Conservation (phyloP, 2,888 invertebrate species). For the Drosophila koepferae region DNA sequence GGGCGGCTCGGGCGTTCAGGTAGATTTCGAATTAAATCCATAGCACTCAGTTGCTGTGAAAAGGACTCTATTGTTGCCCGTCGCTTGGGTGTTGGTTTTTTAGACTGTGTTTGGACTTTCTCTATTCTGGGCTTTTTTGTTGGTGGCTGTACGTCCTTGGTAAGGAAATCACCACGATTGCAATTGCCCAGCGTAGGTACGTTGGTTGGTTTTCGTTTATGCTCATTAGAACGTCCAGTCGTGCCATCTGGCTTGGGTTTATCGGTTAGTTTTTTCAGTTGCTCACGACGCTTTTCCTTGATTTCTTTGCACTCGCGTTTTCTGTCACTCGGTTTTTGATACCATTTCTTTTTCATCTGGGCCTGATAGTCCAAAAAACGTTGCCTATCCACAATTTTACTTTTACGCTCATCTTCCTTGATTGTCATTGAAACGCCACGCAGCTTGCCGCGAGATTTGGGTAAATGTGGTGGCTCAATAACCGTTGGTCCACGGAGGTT, state of each 20-base stretch:
- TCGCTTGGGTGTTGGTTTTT: conserved; percentile 14
- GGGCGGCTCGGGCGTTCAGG: conserved; percentile 22
- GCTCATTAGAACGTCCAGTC: background rate
- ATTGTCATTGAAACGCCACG: conserved; percentile 68
- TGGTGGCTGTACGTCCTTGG: conserved; percentile 66
- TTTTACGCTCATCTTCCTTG: conserved; percentile 17
- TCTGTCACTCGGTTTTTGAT: conserved; percentile 70
- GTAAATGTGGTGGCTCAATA: conserved; percentile 77
- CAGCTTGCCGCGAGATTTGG: conserved; percentile 75
- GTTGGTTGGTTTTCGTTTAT: conserved; percentile 41
- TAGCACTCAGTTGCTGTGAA: conserved; percentile 48
- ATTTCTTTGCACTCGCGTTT: conserved; percentile 52
- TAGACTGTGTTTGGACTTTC: background rate
- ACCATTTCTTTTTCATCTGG: conserved; percentile 77
- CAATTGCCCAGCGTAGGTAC: conserved; percentile 85
- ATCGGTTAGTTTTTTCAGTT: conserved; percentile 75
- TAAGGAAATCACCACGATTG: conserved; percentile 87
- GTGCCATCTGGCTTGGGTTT: conserved; percentile 33
- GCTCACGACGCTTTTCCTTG: conserved; percentile 75
- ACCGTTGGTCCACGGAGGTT: conserved; percentile 58
- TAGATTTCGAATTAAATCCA: conserved; percentile 28
- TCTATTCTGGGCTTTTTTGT: conserved; percentile 49
- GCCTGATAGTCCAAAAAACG: conserved; percentile 29
- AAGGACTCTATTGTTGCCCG: conserved; percentile 50
- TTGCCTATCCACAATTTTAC: conserved; percentile 36